A percentile compares a stretch with the other conserved stretches of the same genome.
Conservation (phyloP, 2,888 invertebrate species). For the Amphipoea oculea region DNA sequence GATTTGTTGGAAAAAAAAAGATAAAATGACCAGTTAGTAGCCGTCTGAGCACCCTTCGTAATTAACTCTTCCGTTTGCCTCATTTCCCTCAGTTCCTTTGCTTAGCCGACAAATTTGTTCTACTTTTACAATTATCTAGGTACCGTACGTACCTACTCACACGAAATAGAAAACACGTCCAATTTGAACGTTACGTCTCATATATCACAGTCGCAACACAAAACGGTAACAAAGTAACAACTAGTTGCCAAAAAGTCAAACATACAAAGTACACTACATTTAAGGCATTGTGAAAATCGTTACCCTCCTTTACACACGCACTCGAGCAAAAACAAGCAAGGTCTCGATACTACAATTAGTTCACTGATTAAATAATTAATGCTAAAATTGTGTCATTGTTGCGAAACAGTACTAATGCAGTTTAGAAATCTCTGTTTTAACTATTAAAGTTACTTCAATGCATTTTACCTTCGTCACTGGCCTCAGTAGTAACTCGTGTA, state of each 20-base stretch:
- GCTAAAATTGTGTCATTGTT: constrained; percentile 65
- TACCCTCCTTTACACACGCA: constrained; percentile 57
- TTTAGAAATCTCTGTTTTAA: constrained; percentile 66
- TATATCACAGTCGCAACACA: constrained; percentile 46
- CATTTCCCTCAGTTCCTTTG: constrained; percentile 44
- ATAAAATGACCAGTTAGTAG: constrained; percentile 23
- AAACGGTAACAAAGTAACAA: constrained; percentile 29
- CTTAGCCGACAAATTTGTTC: constrained; percentile 37
- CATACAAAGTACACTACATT: constrained; percentile 42
- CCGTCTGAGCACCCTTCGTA: constrained; percentile 28
- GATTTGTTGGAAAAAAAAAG: constrained; percentile 23
- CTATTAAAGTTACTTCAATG: constrained; percentile 66
- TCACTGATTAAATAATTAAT: constrained; percentile 68
- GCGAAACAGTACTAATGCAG: constrained; percentile 65
- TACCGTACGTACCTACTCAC: constrained; percentile 12
- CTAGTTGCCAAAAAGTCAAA: constrained; percentile 33
- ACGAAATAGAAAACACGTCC: constrained; percentile 45
- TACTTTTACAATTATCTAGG: constrained; percentile 42
- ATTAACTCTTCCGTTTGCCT: constrained; percentile 48
- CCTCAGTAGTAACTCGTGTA: constrained; percentile 79
- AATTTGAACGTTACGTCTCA: constrained; percentile 51
- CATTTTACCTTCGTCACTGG: constrained; percentile 79
- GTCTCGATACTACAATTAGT: constrained; percentile 67
- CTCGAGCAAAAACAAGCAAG: constrained; percentile 61
- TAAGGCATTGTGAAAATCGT: constrained; percentile 59